These are phyloP conservation scores for Lucinisca nassula DNA, from an alignment of 2,888 invertebrate species.

Conservation along the genomic window DNA sequence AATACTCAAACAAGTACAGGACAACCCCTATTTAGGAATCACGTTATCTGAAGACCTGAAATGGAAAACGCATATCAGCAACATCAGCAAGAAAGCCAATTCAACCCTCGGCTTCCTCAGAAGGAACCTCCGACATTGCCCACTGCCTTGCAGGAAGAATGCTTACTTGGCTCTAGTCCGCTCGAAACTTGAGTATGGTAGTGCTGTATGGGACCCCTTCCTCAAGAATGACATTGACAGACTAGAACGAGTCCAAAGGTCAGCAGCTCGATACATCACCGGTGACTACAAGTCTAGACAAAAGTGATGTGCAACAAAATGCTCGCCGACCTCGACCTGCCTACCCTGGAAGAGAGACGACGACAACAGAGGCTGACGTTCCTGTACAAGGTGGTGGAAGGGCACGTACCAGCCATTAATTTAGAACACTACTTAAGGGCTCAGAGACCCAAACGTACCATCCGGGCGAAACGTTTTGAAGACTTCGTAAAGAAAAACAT, in stretches of 20 bases:
- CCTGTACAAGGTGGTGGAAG: not conserved
- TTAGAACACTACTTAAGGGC: not conserved
- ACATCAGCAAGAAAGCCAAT: constrained; percentile 7
- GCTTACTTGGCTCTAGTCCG: constrained; percentile 12
- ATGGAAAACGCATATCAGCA: constrained; percentile 23
- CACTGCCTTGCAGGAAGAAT: not conserved
- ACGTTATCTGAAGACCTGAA: constrained; percentile 31
- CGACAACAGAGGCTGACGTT: not conserved
- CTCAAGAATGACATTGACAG: too few relatives aligned
- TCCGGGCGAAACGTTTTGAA: not conserved
- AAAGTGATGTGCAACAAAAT: not conserved
- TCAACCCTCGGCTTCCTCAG: constrained; percentile 3
- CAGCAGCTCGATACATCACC: too few relatives aligned
- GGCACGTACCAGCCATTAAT: not conserved
- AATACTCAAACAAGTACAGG: constrained; percentile 33
- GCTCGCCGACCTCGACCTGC: not conserved
- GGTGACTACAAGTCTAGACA: too few relatives aligned
- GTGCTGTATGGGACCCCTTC: too few relatives aligned
- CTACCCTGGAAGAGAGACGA: not conserved
- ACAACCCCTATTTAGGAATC: constrained; percentile 41
- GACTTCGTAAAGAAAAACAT: too few relatives aligned
- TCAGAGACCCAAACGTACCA: not conserved
- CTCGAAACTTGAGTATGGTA: too few relatives aligned
- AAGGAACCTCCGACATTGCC: constrained; percentile 25
- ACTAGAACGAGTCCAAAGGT: too few relatives aligned